A percentile compares a stretch with the other conserved stretches of the same genome.
Evolutionary conservation across 2,888 invertebrate species (phyloP).

Genomic region (Ischnura elegans): DNA sequence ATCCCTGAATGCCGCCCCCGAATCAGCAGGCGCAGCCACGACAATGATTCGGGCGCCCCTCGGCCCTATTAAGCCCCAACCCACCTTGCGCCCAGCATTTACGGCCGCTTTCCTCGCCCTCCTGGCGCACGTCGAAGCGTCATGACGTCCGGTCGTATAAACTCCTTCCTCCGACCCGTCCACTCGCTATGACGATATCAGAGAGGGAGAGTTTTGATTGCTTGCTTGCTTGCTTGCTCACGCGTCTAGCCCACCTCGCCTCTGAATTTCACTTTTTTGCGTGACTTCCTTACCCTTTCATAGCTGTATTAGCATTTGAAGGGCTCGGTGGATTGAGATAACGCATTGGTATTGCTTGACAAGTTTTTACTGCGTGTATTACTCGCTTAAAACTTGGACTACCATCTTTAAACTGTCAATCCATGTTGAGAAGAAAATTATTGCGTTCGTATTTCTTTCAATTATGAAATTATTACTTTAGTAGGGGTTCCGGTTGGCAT

Average conservation of each 20-base stretch:
- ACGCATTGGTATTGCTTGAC: no score
- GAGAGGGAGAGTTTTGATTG: neutral
- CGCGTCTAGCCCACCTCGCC: neutral
- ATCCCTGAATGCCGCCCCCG: neutral
- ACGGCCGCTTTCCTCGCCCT: constrained; percentile 44
- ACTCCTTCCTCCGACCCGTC: neutral
- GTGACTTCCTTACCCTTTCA: neutral
- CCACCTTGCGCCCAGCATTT: neutral
- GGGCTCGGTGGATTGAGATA: neutral
- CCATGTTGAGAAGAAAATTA: no score
- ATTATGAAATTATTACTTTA: no score
- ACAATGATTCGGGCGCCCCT: neutral
- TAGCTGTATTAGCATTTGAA: no score
- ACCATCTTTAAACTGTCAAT: no score
- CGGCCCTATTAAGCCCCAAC: constrained; percentile 3
- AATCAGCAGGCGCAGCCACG: neutral
- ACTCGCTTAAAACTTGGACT: no score
- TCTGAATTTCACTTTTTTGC: neutral
- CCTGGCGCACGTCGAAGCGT: no score
- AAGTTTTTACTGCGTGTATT: no score
- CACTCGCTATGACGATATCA: no score
- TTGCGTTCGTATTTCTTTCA: no score
- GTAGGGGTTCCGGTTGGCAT: no score
- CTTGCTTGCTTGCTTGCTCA: neutral
- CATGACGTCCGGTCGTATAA: constrained; percentile 34